Percentiles rank a stretch among this genome's conserved stretches.
These are phyloP conservation scores for Hipparchia semele DNA, from an alignment of 2,888 invertebrate species.

Conservation along the genomic window DNA sequence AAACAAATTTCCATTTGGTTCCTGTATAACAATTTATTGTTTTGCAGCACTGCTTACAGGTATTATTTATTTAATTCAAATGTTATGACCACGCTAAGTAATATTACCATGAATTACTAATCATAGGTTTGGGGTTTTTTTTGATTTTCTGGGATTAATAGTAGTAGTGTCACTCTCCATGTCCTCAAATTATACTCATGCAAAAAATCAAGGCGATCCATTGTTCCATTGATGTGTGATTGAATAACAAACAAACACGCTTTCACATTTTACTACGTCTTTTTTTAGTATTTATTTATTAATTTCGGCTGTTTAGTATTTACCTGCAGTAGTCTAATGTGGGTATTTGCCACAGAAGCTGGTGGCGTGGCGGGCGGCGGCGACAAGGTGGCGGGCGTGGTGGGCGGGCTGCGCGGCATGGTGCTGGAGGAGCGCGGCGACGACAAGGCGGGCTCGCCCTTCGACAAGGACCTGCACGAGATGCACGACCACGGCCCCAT, in stretches of 20 bases:
- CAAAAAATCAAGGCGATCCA: too few species aligned
- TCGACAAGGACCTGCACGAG: conserved; percentile 77
- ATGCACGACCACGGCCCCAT: conserved; percentile 75
- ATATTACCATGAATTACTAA: too few species aligned
- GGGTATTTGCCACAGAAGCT: conserved; percentile 50
- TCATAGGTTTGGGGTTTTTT: too few species aligned
- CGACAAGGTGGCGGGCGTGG: conserved; percentile 72
- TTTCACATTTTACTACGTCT: too few species aligned
- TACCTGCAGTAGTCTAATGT: neutral
- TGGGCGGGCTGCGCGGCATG: conserved; percentile 73
- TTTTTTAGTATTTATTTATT: too few species aligned
- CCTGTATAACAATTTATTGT: conserved; percentile 3
- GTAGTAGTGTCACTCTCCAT: too few species aligned
- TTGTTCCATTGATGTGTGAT: too few species aligned
- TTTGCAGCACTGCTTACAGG: neutral
- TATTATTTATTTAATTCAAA: neutral
- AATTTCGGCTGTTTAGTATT: too few species aligned
- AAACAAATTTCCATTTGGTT: conserved; percentile 7
- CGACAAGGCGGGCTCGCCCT: conserved; percentile 74
- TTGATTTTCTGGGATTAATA: too few species aligned
- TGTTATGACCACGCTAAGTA: too few species aligned
- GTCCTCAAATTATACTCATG: too few species aligned
- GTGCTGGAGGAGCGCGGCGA: conserved; percentile 74
- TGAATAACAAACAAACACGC: too few species aligned
- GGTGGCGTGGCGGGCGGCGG: conserved; percentile 66